Percentiles rank a stretch among this genome's conserved stretches.
These are phyloP conservation scores for Heliconius ethilla DNA, from an alignment of 2,888 invertebrate genomes.

Conservation along the genomic window DNA sequence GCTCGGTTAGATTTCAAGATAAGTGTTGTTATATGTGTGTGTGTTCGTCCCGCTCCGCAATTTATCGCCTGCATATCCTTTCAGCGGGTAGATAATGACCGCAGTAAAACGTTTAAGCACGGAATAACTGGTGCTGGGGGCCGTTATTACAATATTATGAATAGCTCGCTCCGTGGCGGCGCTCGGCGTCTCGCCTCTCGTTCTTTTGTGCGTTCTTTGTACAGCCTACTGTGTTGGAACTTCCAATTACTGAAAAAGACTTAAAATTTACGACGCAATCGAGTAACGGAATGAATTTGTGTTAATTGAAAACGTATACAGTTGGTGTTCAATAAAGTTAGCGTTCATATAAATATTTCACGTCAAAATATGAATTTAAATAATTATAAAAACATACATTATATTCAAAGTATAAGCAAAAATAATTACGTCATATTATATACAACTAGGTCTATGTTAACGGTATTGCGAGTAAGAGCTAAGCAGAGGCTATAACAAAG, in stretches of 20 bases:
- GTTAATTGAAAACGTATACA: constrained; percentile 7
- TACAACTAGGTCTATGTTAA: constrained; percentile 18
- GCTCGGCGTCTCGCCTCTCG: constrained; percentile 50
- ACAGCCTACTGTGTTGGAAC: constrained; percentile 41
- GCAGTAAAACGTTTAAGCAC: constrained; percentile 82
- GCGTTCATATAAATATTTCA: background rate
- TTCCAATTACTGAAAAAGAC: constrained; percentile 32
- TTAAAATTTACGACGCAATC: constrained; percentile 17
- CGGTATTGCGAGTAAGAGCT: constrained; percentile 30
- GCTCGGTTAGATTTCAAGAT: constrained; percentile 61
- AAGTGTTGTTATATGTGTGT: constrained; percentile 55
- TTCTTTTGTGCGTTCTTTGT: constrained; percentile 52
- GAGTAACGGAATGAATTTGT: background rate
- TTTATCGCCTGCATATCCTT: constrained; percentile 82
- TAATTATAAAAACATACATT: background rate
- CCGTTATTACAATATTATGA: constrained; percentile 82
- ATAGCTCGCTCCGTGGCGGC: constrained; percentile 70
- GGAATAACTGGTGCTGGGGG: constrained; percentile 79
- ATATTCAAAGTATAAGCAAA: background rate
- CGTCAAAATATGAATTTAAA: background rate
- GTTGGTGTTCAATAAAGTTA: background rate
- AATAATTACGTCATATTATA: background rate
- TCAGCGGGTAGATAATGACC: constrained; percentile 82
- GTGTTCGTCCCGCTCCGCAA: constrained; percentile 65
- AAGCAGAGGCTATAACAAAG: constrained; percentile 39